phyloP scores from a whole-genome alignment of 2,888 invertebrate species.

The Holacanthella duospinosa region DNA sequence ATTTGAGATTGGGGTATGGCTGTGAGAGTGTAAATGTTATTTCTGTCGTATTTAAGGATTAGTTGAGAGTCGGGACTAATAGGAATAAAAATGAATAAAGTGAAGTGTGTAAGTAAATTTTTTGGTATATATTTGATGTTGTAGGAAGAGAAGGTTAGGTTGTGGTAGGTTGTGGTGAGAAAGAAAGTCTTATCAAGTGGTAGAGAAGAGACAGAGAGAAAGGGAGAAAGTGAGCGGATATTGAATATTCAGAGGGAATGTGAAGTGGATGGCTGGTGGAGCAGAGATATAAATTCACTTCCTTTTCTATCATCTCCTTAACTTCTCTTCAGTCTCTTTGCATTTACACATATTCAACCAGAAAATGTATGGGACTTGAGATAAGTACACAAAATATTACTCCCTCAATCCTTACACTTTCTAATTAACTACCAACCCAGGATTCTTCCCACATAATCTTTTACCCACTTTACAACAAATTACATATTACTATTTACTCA shows the following conservation, averaged over 20 bases:
- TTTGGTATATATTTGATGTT: not conserved
- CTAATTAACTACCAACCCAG: not conserved
- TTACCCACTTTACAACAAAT: not conserved
- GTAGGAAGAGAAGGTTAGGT: not conserved
- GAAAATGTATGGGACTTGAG: not conserved
- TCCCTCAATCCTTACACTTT: not conserved
- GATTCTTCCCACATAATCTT: not conserved
- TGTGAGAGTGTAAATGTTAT: not conserved
- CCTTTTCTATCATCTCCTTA: not conserved
- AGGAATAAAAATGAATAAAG: not conserved
- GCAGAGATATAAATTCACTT: not conserved
- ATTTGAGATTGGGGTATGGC: too few species aligned
- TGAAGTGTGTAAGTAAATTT: not conserved
- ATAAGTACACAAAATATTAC: not conserved
- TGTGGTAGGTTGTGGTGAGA: not conserved
- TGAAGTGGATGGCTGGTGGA: not conserved
- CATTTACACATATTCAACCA: constrained; percentile 1
- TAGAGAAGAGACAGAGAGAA: not conserved
- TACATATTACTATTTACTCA: not conserved
- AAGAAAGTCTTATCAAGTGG: not conserved
- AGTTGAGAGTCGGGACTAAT: not conserved
- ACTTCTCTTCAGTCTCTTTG: not conserved
- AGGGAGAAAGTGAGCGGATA: not conserved
- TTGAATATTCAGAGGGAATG: not conserved
- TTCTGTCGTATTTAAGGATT: not conserved